Conservation (phyloP, 1,140 invertebrate genomes). For the Rhizoglyphus robini region DNA sequence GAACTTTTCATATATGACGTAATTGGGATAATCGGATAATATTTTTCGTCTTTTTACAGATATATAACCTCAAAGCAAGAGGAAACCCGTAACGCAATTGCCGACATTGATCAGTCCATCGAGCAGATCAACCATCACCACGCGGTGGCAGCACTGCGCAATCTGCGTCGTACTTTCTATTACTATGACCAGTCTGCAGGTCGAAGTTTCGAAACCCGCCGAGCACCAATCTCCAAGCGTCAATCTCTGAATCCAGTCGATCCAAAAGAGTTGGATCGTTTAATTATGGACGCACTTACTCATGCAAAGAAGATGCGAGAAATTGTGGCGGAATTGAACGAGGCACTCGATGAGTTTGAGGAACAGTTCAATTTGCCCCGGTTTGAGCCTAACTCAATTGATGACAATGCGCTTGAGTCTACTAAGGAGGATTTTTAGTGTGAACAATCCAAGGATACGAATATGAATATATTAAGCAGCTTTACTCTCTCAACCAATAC, state of each 20-base stretch:
- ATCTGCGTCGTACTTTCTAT: not conserved
- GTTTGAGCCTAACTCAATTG: constrained; percentile 1
- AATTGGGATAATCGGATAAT: not conserved
- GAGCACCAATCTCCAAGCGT: not conserved
- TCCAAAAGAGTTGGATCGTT: not conserved
- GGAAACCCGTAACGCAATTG: not conserved
- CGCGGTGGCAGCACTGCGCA: not conserved
- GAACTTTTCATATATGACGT: not conserved
- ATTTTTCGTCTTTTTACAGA: not conserved
- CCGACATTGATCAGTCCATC: not conserved
- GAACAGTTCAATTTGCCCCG: constrained; percentile 5
- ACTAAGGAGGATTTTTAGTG: too few relatives aligned
- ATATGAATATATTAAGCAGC: too few relatives aligned
- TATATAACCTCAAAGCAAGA: not conserved
- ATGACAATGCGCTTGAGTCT: not conserved
- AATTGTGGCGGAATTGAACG: not conserved
- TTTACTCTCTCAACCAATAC: too few relatives aligned
- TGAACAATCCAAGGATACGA: too few relatives aligned
- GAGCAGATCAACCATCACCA: not conserved
- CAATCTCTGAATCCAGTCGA: not conserved
- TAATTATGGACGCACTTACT: not conserved
- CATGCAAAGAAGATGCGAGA: not conserved
- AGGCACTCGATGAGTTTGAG: constrained; percentile 11
- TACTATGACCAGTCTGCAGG: not conserved
- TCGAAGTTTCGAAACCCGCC: not conserved